A percentile compares a stretch with the other conserved stretches of the same genome.
These are phyloP conservation scores for Dolichotis patagonum DNA, from an alignment of 2,113 vertebrate genomes.

Conservation along the genomic window DNA sequence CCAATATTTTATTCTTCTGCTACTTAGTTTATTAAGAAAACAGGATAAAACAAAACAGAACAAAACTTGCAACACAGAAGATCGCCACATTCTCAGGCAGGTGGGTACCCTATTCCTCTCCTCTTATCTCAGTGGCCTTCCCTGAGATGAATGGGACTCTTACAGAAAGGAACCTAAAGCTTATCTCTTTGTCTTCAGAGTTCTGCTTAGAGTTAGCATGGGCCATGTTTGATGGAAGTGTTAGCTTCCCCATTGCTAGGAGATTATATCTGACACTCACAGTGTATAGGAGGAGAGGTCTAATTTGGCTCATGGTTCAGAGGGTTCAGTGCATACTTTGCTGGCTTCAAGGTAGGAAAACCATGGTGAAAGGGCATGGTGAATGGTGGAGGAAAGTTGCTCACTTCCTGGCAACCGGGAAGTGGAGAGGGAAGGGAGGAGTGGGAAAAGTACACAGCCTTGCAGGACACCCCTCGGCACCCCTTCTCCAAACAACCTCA, in stretches of 20 bases:
- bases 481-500: neutral
- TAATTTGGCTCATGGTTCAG: neutral
- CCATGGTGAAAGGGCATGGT: neutral
- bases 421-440: neutral
- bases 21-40: neutral
- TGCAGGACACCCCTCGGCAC: neutral
- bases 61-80: neutral
- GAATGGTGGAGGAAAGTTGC: neutral
- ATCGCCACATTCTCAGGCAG: neutral
- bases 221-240: neutral
- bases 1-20: neutral
- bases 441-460: neutral
- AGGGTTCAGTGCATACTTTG: neutral
- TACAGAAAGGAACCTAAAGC: neutral
- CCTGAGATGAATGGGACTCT: neutral
- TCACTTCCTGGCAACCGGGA: neutral
- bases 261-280: neutral
- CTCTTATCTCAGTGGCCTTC: neutral
- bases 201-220: too few species aligned
- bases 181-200: neutral
- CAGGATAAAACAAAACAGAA: neutral
- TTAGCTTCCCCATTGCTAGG: too few species aligned
- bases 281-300: neutral
- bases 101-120: rapidly evolving
- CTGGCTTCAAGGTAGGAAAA: neutral